Base-by-base conservation (phyloP, 2,888 invertebrate genomes). In the Zygothrica quintamaculata region DNA sequence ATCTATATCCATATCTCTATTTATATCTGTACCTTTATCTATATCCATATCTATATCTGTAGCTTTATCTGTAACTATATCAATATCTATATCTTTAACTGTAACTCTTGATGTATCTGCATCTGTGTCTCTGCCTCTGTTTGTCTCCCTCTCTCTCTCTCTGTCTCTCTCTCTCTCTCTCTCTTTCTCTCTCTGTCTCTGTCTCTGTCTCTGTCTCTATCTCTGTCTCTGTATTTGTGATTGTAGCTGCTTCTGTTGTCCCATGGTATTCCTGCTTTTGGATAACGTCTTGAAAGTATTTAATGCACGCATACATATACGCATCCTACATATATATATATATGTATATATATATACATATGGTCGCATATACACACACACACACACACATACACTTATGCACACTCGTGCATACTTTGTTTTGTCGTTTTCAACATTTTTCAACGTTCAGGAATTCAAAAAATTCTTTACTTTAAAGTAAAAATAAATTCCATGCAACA, bases 401-500 rank as follows among this genome's bases (percentile, higher is more conserved):
- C 64, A 75, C 76, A 75, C 59, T 58, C 58, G 68, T 72, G 68
- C 64, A 74, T 77, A 72, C 56, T 78, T 73, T 75, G 67, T 77
- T 84, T 77, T 77, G 84, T 76, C 85, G 82, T 81, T 84, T 84
- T 77, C 66, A 84, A 79, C 80, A 80, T 80, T 81, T 80, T 80
- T 80, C 85, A 84, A 78, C 80, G 80, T 80, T 79, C 73, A 81
- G 80, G 85, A 85, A 80, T 80, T 84, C 70, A 48, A 84, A 78
- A 78, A 84, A 80, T 80, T 80, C 79, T 81, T 84, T 81, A 84
- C 82, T 80, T 80, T 84, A 80, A 80, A 81, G 85, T 82, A 80
- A 80, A 84, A 80, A 84, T 84, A 80, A 84, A 80, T 80, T 80
- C 80, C 80, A 84, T 80, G 78, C 82, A 78, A 81, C 85, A 80